Evolutionary conservation across 1,140 invertebrate species (phyloP), one percentile per base, ranked within the genome.

Genomic region (Gryllus bimaculatus): DNA sequence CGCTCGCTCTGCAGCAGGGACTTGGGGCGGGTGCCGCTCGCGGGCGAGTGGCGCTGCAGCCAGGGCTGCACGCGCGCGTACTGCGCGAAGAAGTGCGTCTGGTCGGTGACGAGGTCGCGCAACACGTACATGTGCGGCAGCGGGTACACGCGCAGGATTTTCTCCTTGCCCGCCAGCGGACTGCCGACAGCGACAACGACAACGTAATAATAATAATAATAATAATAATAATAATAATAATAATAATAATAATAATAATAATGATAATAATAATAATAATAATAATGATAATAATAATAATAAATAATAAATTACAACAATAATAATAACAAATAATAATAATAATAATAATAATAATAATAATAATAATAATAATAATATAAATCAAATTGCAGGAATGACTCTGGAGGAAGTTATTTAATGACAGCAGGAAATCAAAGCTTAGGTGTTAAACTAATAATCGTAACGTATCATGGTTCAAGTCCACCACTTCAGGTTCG

Each of bases 51-150:
- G 79, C 93, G 89, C 82, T 96, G 92, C 75, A 98, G 86, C 88
- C 92, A 97, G 0, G 96, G 96, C 81, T 96, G 90, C 83, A 98
- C 96, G 12, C 90, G 91, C 77, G 90, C 89, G 85, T 97, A 97
- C 82, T 96, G 95, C 49, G 91, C 87, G 83, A 95, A 94, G 86
- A 97, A 98, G 82, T 95, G 91, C 49, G 87, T 93, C 93, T 97
- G 92, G 84, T 96, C 94, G 48, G 95, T 93, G 18, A 97, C 92
- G 73, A 98, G 86, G 87, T 98, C 96, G 85, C 95, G 94, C 20
- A 97, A 90, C 3, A 97, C 94, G 84, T 96, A 97, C 91, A 96
- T 93, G 83, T 98, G 96, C 10, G 96, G 96, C 66, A 98, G 86
- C 13, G 96, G 96, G 84, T 96, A 94, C 74, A 98, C 91, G 75